A percentile compares a stretch with the other conserved stretches of the same genome.
Conservation (phyloP, 2,888 invertebrate species). For the Patella ulyssiponensis region DNA sequence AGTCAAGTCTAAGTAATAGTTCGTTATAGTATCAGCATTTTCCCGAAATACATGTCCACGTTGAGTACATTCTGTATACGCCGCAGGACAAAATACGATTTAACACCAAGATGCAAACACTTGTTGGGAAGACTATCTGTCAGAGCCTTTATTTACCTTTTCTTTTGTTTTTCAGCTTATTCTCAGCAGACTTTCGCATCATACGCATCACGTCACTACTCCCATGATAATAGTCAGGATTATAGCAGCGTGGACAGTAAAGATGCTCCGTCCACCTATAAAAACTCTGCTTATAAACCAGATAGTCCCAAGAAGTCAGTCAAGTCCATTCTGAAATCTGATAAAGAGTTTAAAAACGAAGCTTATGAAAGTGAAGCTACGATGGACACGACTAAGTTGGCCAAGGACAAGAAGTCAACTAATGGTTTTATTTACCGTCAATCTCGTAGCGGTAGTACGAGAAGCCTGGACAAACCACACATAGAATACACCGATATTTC, state of each 20-base stretch:
- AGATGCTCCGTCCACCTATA: background rate
- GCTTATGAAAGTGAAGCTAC: no score
- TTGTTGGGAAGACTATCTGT: no score
- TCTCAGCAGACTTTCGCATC: no score
- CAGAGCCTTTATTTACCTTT: no score
- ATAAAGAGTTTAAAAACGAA: no score
- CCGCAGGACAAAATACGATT: no score
- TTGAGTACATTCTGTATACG: no score
- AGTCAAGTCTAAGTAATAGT: no score
- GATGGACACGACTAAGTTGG: background rate
- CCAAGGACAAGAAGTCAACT: background rate
- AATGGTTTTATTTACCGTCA: background rate
- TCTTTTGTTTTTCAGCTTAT: no score
- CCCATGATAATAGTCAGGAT: background rate
- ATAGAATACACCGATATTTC: background rate
- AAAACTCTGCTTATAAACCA: background rate
- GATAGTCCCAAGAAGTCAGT: background rate
- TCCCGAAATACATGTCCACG: no score
- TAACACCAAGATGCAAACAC: no score
- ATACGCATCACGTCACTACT: background rate
- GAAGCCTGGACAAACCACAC: background rate
- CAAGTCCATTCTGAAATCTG: background rate
- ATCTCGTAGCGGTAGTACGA: background rate
- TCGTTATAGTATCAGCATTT: no score
- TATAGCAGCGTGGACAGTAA: background rate